Evolutionary conservation across 1,140 invertebrate genomes (phyloP).

Genomic region (Luehdorfia chinensis): DNA sequence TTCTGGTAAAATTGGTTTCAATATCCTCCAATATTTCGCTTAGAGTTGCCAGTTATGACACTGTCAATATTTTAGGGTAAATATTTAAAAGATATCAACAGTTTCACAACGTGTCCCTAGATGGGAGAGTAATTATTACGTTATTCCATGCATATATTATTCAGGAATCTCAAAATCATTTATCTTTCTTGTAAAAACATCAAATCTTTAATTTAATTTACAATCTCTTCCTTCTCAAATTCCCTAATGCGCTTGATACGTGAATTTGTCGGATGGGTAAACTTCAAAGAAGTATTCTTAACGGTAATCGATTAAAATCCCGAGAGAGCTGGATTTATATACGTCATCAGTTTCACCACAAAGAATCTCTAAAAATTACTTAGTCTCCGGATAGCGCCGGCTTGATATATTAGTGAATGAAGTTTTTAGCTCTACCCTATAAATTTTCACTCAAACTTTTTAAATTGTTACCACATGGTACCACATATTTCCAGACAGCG

Average conservation of each 20-base stretch:
- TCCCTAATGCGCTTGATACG: conserved; percentile 6
- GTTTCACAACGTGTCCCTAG: no score
- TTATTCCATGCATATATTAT: no score
- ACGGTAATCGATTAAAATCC: conserved; percentile 7
- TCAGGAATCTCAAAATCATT: no score
- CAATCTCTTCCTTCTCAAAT: neutral
- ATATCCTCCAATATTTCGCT: no score
- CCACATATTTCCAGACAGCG: no score
- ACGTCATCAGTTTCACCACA: conserved; percentile 12
- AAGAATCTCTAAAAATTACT: conserved; percentile 7
- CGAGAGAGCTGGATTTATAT: conserved; percentile 8
- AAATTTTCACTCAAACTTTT: neutral
- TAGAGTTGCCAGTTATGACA: no score
- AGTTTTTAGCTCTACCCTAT: neutral
- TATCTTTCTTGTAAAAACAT: no score
- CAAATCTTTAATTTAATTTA: no score
- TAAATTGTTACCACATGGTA: neutral
- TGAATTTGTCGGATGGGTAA: conserved; percentile 8
- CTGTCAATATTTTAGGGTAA: no score
- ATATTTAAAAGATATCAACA: no score
- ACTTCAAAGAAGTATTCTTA: conserved; percentile 7
- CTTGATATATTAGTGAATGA: neutral
- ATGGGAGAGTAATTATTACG: no score
- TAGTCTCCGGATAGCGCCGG: neutral
- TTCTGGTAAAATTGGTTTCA: no score